Evolutionary conservation across 2,113 vertebrate genomes (phyloP), one percentile per base, ranked within the genome.

Genomic region (Vimba vimba): DNA sequence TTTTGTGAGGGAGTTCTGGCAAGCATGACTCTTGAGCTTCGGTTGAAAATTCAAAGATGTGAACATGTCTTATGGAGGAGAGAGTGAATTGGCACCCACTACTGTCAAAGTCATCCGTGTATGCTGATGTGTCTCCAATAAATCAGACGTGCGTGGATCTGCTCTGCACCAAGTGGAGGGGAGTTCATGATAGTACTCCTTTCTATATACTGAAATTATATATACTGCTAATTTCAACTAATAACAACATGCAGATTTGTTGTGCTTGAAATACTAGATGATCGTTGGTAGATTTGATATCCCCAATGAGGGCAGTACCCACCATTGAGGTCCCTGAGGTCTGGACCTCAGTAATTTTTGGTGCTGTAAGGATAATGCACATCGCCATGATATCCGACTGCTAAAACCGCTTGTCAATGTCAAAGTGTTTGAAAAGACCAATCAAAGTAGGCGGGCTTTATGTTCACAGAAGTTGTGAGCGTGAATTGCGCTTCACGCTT

Each of bases 41-140:
- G 50, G 81, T 66, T 73, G 81, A 23, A 39, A 57, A 73, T 83
- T 83, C 47, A 83, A 73, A 83, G 81, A 57, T 8, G 3, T 23
- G 79, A 30, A 9, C 19, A n/a, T 47, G 43, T 43, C 43, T 66
- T 69, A 47, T 47, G 45, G 9, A 23, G 79, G 60, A 68, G 79
- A 68, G 39, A 68, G 21, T 50, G 60, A 68, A 66, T 4, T 82
- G 62, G 62, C 27, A 30, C 5, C 2, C 2, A 9, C 45, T 19
- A 17, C 43, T 52, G 62, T 82, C 11, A 82, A 64, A 17, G 25
- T 81, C 60, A 66, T 81, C 25, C 23, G 33, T 68, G 43, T 12
- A 68, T 50, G 79, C 19, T 33, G 68, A 82, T 68, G 17, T 23
- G 43, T 64, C 78, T 79, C 55, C 45, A 64, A 43, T 43, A 62